Percentiles rank a stretch among this genome's conserved stretches.
Conservation (phyloP, 2,797 vertebrate genomes). For the Masticophis lateralis region DNA sequence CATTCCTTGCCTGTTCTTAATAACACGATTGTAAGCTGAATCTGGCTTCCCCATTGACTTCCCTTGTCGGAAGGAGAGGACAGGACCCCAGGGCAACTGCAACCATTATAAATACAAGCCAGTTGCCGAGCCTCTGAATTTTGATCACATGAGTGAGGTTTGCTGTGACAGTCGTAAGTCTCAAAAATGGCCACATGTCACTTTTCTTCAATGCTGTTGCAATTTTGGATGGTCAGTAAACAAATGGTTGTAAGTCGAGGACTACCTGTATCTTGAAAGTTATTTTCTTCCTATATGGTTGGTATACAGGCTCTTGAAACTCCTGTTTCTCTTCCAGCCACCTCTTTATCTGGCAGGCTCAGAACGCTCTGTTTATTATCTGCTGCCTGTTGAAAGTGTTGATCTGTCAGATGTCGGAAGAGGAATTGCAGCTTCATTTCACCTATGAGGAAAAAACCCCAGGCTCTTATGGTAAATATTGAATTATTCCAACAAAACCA, state of each 20-base stretch:
- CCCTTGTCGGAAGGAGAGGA: not conserved
- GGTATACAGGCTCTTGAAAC: conserved; percentile 10
- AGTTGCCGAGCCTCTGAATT: not conserved
- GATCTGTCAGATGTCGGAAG: conserved; percentile 87
- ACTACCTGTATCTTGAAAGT: not conserved
- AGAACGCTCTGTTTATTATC: conserved; percentile 95
- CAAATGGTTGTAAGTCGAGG: not conserved
- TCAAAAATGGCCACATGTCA: rapidly evolving
- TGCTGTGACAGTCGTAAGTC: not conserved
- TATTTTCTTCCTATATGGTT: not conserved
- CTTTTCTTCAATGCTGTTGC: not conserved
- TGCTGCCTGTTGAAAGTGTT: conserved; percentile 95
- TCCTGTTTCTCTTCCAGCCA: conserved; percentile 79
- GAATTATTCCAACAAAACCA: not conserved
- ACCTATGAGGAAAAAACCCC: conserved; percentile 85
- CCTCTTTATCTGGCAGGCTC: conserved; percentile 98
- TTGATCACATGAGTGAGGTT: not conserved
- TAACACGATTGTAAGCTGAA: not conserved
- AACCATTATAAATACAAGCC: not conserved
- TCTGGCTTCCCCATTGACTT: not conserved
- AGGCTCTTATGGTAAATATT: conserved; percentile 80
- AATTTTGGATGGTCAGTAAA: not conserved
- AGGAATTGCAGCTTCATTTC: conserved; percentile 91
- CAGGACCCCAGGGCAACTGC: rapidly evolving
- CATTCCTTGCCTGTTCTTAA: not conserved